These are phyloP conservation scores for Volucella inflata DNA, from an alignment of 2,888 invertebrate genomes.

Conservation along the genomic window DNA sequence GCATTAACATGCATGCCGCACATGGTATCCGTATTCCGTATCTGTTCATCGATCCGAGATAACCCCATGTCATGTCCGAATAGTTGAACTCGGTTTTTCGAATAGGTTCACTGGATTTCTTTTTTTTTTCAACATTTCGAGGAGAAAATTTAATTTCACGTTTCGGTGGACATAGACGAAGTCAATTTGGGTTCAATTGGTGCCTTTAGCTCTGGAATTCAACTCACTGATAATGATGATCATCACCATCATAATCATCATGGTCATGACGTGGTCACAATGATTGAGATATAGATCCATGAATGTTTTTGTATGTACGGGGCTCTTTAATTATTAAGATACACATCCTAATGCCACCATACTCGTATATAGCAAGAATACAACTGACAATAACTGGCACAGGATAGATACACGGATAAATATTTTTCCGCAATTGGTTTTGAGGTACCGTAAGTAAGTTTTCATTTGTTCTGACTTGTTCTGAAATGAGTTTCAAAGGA, in stretches of 20 bases:
- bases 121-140: conserved; percentile 40
- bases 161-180: conserved; percentile 61
- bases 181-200: conserved; percentile 41
- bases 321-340: neutral
- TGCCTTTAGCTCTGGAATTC: conserved; percentile 4
- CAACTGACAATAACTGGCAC: too few relatives aligned
- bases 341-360: neutral
- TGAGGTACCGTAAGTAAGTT: neutral
- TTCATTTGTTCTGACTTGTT: too few relatives aligned
- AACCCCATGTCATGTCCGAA: conserved; percentile 5
- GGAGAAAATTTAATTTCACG: conserved; percentile 69
- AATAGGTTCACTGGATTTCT: conserved; percentile 8
- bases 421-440: neutral
- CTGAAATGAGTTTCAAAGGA: too few relatives aligned
- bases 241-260: neutral
- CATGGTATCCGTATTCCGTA: neutral
- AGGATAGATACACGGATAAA: neutral
- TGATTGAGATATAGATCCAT: neutral
- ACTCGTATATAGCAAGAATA: too few relatives aligned
- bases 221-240: neutral
- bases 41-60: conserved; percentile 9
- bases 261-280: neutral
- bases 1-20: neutral
- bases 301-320: conserved; percentile 7
- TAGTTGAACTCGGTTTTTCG: neutral